Conservation (phyloP, 2,113 vertebrate genomes). For the Pachyramphus minor region DNA sequence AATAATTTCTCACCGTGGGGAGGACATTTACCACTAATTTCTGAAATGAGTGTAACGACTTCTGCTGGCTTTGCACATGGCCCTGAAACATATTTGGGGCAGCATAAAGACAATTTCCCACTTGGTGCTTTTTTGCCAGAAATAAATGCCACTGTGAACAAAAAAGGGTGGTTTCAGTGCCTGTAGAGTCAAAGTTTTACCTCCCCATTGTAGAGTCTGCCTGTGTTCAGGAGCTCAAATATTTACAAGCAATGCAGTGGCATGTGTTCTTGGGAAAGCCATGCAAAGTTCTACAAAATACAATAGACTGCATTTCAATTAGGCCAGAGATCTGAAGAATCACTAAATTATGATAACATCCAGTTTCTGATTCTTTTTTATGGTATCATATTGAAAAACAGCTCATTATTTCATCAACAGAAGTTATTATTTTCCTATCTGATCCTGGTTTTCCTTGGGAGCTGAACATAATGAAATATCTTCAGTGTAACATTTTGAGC, state of each 20-base stretch:
- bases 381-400: background rate
- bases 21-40: background rate
- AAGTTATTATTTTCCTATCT: background rate
- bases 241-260: background rate
- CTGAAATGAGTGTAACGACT: background rate
- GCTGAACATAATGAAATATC: background rate
- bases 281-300: background rate
- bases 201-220: too few species aligned
- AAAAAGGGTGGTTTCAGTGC: background rate
- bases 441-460: background rate
- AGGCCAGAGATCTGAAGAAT: background rate
- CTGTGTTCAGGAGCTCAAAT: background rate
- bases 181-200: background rate
- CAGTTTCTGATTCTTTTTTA: background rate
- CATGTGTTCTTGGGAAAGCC: background rate
- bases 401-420: background rate
- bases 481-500: background rate
- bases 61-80: background rate
- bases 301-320: background rate
- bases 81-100: background rate
- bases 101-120: background rate
- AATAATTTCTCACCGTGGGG: background rate
- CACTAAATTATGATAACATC: background rate
- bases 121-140: background rate
- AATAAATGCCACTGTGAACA: background rate